Conservation (phyloP, 2,797 vertebrate species). For the Paratrypauchen microcephalus region DNA sequence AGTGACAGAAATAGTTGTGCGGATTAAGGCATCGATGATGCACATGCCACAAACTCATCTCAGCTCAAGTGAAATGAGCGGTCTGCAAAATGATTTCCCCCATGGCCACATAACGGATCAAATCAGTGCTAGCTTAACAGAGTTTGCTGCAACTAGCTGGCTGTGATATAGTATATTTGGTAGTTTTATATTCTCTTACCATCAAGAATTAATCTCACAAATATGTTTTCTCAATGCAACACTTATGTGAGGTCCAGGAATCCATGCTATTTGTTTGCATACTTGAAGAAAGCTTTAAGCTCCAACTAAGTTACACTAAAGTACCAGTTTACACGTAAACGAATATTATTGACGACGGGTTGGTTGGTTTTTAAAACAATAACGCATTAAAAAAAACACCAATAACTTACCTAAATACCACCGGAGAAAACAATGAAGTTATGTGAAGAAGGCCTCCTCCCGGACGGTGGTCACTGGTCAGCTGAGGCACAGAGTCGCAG, state of each 20-base stretch:
- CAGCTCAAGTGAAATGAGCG: not conserved
- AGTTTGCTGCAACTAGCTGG: not conserved
- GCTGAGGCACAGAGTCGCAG: conserved; percentile 12
- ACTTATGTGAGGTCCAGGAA: not conserved
- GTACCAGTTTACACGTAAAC: not conserved
- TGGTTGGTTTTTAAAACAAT: fast-evolving
- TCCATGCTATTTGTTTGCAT: not conserved
- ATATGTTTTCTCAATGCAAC: not conserved
- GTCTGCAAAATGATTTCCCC: not conserved
- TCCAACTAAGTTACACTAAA: not conserved
- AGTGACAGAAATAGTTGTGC: conserved; percentile 52
- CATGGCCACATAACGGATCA: not conserved
- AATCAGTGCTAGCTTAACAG: conserved; percentile 8
- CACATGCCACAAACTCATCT: conserved; percentile 19
- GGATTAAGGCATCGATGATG: conserved; percentile 56
- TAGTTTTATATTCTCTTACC: not conserved
- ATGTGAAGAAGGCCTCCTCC: conserved; percentile 44
- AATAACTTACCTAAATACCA: conserved; percentile 42
- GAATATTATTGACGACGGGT: not conserved
- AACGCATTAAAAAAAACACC: not conserved
- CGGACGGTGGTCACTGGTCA: no score
- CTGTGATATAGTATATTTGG: no score
- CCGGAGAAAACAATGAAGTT: conserved; percentile 12
- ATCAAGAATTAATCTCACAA: not conserved
- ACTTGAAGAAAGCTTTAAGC: not conserved